Percentiles rank a stretch among this genome's conserved stretches.
These are phyloP conservation scores for Phyllopteryx taeniolatus DNA, from an alignment of 2,113 vertebrate genomes.

Conservation along the genomic window DNA sequence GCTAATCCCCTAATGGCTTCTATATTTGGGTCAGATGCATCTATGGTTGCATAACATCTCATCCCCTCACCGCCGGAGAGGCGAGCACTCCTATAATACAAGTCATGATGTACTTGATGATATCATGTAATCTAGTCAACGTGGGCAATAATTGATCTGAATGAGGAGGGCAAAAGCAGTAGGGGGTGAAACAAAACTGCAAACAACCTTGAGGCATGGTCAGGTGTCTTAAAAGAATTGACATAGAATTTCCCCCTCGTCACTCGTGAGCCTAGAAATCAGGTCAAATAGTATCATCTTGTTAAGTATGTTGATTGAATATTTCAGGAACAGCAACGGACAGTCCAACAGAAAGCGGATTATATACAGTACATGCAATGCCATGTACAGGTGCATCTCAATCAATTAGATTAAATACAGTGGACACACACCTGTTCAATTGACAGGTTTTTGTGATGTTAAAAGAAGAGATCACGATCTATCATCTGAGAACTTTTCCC, in stretches of 20 bases:
- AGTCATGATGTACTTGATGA: slow-evolving; percentile 16
- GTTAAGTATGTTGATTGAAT: slow-evolving; percentile 33
- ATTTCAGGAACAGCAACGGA: slow-evolving; percentile 39
- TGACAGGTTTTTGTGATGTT: background rate
- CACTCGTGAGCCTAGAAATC: slow-evolving; percentile 24
- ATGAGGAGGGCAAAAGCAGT: background rate
- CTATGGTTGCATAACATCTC: slow-evolving; percentile 63
- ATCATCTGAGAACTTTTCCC: no score
- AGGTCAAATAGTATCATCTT: slow-evolving; percentile 42
- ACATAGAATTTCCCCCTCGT: background rate
- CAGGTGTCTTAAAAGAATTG: background rate
- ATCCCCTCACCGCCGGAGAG: slow-evolving; percentile 32
- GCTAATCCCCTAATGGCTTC: slow-evolving; percentile 74
- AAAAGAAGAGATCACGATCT: no score
- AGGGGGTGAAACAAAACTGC: background rate
- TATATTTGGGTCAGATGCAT: slow-evolving; percentile 72
- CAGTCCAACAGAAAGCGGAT: background rate
- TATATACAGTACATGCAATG: background rate
- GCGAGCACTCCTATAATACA: slow-evolving; percentile 39
- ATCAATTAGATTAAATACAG: background rate
- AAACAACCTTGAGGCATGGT: background rate
- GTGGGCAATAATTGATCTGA: slow-evolving; percentile 26
- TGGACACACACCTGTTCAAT: no score
- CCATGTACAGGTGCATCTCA: slow-evolving; percentile 1
- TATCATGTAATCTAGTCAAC: slow-evolving; percentile 8